Base-by-base conservation (phyloP, 2,888 invertebrate genomes). In the Belgica antarctica region DNA sequence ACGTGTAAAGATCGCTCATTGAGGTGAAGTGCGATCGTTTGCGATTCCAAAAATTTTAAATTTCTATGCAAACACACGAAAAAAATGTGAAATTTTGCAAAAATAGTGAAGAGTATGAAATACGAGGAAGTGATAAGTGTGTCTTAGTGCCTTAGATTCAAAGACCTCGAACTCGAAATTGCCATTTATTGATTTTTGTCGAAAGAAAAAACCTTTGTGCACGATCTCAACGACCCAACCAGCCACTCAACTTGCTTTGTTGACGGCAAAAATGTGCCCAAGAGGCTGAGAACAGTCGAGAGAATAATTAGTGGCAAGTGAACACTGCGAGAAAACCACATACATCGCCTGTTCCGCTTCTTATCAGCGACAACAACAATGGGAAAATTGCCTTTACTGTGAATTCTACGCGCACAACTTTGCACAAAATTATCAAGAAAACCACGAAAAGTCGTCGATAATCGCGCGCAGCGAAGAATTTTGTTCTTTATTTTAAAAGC, bases 61-160 rank as follows among this genome's bases (percentile, higher is more conserved):
- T 52, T 52, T 52, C 52, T 52, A 52, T 17, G 52, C 5, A 22
- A 19, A 52, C 12, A 52, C 52, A 41, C 41, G 41, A 41, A 52
- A 31, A 31, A 31, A 52, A 52, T 52, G 17, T n/a, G 46, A 52
- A n/a, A 52, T 52, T 52, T 17, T 12, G 52, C 52, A 52, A 52
- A 52, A 52, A 15, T 12, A 34, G 12, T 34, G 15, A 52, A 52
- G n/a, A 17, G 5, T 3, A 52, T 52, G 52, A 52, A 52, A 52
- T 17, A 22, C 52, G 52, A 52, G 52, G 52, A 52, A 52, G 52
- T 52, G 52, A 52, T 52, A 52, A 52, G 52, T 52, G 5, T 52
- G 52, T 52, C 52, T 17, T 52, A 52, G 52, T 52, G 52, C 17
- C 52, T 52, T 52, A 52, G 52, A 19, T 52, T 52, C 52, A 52